Conservation (phyloP, 2,113 vertebrate genomes). For the Xiphophorus maculatus region DNA sequence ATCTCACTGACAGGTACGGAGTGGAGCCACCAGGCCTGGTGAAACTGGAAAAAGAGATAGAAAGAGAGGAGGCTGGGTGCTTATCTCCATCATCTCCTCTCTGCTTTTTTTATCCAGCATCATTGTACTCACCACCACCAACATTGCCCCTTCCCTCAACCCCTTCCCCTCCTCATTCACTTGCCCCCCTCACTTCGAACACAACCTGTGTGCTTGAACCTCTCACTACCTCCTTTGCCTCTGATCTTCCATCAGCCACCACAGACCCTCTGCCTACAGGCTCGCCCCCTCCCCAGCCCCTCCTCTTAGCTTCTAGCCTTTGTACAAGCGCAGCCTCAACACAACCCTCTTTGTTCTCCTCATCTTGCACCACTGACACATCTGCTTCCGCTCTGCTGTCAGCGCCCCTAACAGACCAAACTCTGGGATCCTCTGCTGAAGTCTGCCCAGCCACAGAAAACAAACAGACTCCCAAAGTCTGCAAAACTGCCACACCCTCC, state of each 20-base stretch:
- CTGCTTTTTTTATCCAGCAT: conserved; percentile 54
- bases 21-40: conserved; percentile 94
- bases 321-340: conserved; percentile 58
- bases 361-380: conserved; percentile 35
- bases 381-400: conserved; percentile 31
- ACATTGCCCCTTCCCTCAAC: conserved; percentile 23
- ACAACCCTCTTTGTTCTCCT: conserved; percentile 69
- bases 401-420: conserved; percentile 18
- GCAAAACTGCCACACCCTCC: conserved; percentile 21
- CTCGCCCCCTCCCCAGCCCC: conserved; percentile 44
- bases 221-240: conserved; percentile 34
- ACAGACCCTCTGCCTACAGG: conserved; percentile 43
- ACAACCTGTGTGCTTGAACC: conserved; percentile 49
- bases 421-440: conserved; percentile 19
- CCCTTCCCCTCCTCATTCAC: conserved; percentile 39
- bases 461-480: conserved; percentile 24
- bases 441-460: conserved; percentile 27
- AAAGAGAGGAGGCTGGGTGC: conserved; percentile 88
- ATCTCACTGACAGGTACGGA: conserved; percentile 83
- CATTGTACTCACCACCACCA: conserved; percentile 56
- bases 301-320: conserved; percentile 44
- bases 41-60: conserved; percentile 94
- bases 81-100: conserved; percentile 81
- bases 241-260: conserved; percentile 68
- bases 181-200: conserved; percentile 48